Evolutionary conservation across 2,888 invertebrate genomes (phyloP).

Genomic region (Philonicus albiceps): DNA sequence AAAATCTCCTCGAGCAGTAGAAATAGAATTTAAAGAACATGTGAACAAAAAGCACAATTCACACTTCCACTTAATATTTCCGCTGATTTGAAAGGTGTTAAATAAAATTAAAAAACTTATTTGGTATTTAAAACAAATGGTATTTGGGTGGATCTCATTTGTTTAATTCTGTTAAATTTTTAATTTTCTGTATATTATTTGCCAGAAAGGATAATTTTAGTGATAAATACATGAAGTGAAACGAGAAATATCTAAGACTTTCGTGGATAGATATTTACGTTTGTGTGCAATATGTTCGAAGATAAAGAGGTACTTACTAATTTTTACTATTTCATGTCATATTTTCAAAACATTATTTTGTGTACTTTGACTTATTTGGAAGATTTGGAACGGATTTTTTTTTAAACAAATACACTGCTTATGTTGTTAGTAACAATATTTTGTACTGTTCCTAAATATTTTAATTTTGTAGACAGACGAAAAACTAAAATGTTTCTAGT

Average conservation of each 20-base stretch:
- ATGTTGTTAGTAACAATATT: neutral
- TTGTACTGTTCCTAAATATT: neutral
- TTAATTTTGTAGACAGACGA: neutral
- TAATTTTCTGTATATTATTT: constrained; percentile 13
- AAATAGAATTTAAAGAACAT: constrained; percentile 5
- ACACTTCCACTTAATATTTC: neutral
- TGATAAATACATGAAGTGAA: constrained; percentile 29
- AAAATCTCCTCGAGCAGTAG: constrained; percentile 21
- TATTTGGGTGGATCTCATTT: constrained; percentile 46
- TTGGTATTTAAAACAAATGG: constrained; percentile 4
- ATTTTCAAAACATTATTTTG: neutral
- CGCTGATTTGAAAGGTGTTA: neutral
- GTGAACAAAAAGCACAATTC: neutral
- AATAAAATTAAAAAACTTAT: neutral
- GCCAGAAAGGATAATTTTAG: constrained; percentile 1
- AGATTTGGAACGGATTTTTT: too few relatives aligned
- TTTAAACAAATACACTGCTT: neutral
- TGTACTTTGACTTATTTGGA: neutral
- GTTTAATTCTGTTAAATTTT: constrained; percentile 14
- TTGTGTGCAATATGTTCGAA: constrained; percentile 48
- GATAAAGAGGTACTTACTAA: constrained; percentile 35
- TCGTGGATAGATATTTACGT: constrained; percentile 43
- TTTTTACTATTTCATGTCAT: neutral
- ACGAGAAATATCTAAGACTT: neutral
- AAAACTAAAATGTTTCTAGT: neutral